Percentiles rank a stretch among this genome's conserved stretches.
phyloP scores from a whole-genome alignment of 2,888 invertebrate genomes.

The Taphrorychus bicolor region DNA sequence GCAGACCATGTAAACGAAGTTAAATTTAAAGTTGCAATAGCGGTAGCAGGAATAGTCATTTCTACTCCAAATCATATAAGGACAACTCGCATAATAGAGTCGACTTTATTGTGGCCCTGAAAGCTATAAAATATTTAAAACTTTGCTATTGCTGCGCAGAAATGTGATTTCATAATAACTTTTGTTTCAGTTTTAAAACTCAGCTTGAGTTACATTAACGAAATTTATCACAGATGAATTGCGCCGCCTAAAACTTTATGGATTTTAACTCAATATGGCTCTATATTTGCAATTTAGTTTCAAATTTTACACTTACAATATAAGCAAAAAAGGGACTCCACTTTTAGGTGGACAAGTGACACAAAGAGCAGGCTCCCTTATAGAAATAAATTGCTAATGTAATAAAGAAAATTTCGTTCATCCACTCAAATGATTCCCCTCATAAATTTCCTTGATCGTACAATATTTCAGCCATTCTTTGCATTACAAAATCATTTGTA shows the following conservation, averaged over 20 bases:
- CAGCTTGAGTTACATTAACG: neutral
- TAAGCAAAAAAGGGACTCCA: neutral
- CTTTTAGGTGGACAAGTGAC: neutral
- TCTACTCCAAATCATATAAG: too few species aligned
- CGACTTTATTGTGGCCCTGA: neutral
- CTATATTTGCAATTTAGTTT: too few species aligned
- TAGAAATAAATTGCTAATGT: neutral
- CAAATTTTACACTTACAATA: neutral
- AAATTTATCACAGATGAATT: neutral
- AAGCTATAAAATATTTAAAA: neutral
- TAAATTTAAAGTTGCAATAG: too few species aligned
- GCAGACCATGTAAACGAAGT: neutral
- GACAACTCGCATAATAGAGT: too few species aligned
- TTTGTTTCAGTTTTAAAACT: neutral
- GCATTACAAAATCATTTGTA: slow-evolving; percentile 14
- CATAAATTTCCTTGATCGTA: neutral
- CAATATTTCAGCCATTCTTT: slow-evolving; percentile 1
- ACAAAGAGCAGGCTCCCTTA: neutral
- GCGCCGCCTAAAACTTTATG: neutral
- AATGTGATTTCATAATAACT: neutral
- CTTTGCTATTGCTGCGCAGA: neutral
- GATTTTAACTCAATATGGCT: too few species aligned
- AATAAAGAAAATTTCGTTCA: slow-evolving; percentile 1
- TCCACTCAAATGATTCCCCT: neutral
- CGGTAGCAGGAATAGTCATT: too few species aligned